Conservation (phyloP, 1,140 invertebrate genomes). For the Copidosoma floridanum region DNA sequence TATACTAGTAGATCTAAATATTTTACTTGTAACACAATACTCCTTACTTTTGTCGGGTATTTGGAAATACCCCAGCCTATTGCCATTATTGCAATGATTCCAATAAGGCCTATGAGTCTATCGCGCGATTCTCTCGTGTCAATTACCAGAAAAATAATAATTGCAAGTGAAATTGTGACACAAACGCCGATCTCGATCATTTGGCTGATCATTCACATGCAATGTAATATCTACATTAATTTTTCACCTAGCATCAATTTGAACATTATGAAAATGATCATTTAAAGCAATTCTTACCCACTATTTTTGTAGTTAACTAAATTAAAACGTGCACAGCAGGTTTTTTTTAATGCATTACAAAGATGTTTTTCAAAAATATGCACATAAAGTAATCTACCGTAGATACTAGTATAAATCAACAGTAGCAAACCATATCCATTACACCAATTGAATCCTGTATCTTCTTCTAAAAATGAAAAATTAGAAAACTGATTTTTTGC, state of each 20-base stretch:
- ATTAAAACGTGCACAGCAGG: too few relatives aligned
- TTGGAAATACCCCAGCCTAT: conserved; percentile 64
- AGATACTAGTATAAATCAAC: conserved; percentile 64
- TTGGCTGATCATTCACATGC: too few relatives aligned
- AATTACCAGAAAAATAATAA: conserved; percentile 62
- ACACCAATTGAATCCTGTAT: conserved; percentile 57
- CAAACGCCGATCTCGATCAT: not conserved
- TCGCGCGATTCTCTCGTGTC: conserved; percentile 64
- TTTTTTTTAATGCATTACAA: too few relatives aligned
- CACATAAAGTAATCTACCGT: conserved; percentile 67
- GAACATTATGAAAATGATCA: too few relatives aligned
- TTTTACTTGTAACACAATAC: too few relatives aligned
- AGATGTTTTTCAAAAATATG: conserved; percentile 62
- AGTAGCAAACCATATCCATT: conserved; percentile 73
- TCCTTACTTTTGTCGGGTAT: conserved; percentile 52
- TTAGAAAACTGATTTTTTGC: conserved; percentile 12
- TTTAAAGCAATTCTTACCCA: too few relatives aligned
- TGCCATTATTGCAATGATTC: conserved; percentile 59
- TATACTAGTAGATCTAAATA: too few relatives aligned
- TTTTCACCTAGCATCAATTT: too few relatives aligned
- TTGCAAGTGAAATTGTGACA: conserved; percentile 45
- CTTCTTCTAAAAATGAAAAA: conserved; percentile 35
- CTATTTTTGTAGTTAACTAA: too few relatives aligned
- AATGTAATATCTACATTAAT: too few relatives aligned
- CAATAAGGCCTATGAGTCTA: conserved; percentile 66